Base-by-base conservation (phyloP, 1,140 invertebrate genomes). In the Heliconius nattereri region DNA sequence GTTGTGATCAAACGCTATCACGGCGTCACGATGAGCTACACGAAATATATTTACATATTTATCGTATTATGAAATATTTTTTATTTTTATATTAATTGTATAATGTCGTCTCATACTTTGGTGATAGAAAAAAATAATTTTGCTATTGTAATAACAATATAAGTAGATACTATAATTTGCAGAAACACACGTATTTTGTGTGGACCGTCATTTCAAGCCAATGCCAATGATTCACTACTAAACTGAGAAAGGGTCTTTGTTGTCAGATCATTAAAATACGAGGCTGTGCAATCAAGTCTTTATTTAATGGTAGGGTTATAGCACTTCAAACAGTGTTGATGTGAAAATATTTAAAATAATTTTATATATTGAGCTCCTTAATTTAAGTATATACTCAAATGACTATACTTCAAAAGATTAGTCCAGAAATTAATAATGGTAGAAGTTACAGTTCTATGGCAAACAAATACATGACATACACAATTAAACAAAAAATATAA, bases 151-250 rank as follows among this genome's bases (percentile, higher is more conserved):
- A 23, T 57, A 23, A 7, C 1, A 57, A 57, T 54, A 7, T 57
- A 57, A 23, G 2, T 23, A 57, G 54, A 52, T 23, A 57, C 7
- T 54, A 20, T n/a, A 20, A 23, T 57, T 57, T 23, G 54, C 70
- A 72, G n/a, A 72, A 72, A 54, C 45, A 71, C 45, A 72, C 45
- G 76, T 77, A 77, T 72, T 77, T 71, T 49, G 70, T 77, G n/a
- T 23, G 40, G 75, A 23, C 70, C 32, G 70, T 77, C 70, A 77
- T 72, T 49, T 52, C 45, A 29, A 54, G 29, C 29, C 66, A 66
- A 77, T 72, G 45, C 29, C 66, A 66, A 77, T 77, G 76, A 77
- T 77, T 77, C 76, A 77, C 70, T 29, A 45, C 52, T 29, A 40
- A 72, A 77, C 66, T 19, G 40, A 26, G 72, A 19, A 32, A 77